Percentiles rank a stretch among this genome's conserved stretches.
phyloP scores from a whole-genome alignment of 2,113 vertebrate species.

The Serinus canaria region DNA sequence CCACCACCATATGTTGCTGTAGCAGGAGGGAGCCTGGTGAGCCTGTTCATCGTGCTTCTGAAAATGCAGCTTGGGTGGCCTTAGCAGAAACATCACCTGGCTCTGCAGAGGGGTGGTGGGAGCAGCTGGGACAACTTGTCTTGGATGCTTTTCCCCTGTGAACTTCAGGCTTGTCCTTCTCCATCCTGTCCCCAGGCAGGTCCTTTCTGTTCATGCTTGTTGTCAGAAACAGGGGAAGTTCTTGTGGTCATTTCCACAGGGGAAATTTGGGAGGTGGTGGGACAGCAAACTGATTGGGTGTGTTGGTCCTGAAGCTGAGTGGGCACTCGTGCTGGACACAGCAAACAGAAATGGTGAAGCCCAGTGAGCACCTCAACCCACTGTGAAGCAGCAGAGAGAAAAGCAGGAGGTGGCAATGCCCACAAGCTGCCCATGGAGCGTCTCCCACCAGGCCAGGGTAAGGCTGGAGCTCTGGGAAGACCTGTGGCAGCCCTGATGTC shows the following conservation, averaged over 20 bases:
- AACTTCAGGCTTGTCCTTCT: neutral
- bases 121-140: neutral
- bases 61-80: constrained; percentile 13
- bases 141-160: neutral
- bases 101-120: neutral
- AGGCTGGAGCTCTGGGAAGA: neutral
- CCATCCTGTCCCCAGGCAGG: neutral
- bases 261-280: neutral
- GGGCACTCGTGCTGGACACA: neutral
- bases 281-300: neutral
- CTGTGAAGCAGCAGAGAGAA: neutral
- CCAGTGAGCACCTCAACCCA: neutral
- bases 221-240: neutral
- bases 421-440: neutral
- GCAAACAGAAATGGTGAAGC: neutral
- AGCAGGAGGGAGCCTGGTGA: constrained; percentile 14
- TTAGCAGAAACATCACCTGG: neutral
- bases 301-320: neutral
- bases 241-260: neutral
- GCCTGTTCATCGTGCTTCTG: neutral
- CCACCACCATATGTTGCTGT: constrained; percentile 38
- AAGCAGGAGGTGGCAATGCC: neutral
- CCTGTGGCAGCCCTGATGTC: neutral
- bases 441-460: neutral
- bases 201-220: accelerated